These are phyloP conservation scores for Drymodes brunneopygia DNA, from an alignment of 2,113 vertebrate genomes.

Conservation along the genomic window DNA sequence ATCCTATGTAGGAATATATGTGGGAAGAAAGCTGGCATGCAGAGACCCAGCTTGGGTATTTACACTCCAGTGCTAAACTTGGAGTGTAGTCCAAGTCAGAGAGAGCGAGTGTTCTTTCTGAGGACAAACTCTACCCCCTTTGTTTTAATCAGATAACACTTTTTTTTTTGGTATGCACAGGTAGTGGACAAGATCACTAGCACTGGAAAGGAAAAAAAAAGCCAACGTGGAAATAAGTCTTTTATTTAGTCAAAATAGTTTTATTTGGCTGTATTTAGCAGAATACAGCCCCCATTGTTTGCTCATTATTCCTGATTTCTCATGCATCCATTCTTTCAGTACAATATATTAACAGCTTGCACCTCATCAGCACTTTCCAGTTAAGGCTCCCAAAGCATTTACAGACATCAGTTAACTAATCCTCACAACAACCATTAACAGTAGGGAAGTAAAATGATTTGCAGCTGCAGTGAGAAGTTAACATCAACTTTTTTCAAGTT, in stretches of 20 bases:
- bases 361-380: not conserved
- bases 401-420: slow-evolving; percentile 30
- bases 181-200: not conserved
- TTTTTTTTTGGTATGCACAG: not conserved
- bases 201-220: not conserved
- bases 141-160: not conserved
- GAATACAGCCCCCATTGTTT: not conserved
- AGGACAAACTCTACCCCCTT: not conserved
- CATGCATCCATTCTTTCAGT: not conserved
- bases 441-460: not conserved
- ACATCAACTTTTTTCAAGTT: not conserved
- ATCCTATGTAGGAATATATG: not conserved
- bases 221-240: not conserved
- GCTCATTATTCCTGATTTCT: not conserved
- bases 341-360: not conserved
- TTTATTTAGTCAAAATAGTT: slow-evolving; percentile 50
- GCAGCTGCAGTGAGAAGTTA: not conserved
- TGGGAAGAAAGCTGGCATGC: not conserved
- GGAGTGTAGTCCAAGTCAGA: not conserved
- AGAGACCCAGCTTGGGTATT: not conserved
- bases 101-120: rapidly evolving
- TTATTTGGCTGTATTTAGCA: slow-evolving; percentile 38
- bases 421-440: not conserved
- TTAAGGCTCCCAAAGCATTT: not conserved
- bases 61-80: not conserved